Conservation (phyloP, 2,888 invertebrate species). For the Xanthorhoe spadicearia region DNA sequence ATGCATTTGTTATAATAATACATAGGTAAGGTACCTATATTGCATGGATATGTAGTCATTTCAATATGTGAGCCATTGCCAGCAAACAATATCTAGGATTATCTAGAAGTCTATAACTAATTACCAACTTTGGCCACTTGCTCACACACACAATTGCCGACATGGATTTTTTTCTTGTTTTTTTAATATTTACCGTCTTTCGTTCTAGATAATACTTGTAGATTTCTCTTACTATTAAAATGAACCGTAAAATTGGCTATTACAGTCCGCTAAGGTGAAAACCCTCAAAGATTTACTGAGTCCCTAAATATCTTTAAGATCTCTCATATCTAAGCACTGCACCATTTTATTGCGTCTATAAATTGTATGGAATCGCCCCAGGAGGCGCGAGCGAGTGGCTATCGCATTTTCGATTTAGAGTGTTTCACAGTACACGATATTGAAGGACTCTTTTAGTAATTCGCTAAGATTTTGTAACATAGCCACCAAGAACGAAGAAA, state of each 20-base stretch:
- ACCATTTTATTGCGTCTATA: conserved; percentile 79
- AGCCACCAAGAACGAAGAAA: no score
- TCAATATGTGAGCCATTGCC: no score
- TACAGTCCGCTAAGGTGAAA: conserved; percentile 23
- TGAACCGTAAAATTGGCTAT: conserved; percentile 25
- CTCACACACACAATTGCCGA: no score
- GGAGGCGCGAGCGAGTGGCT: conserved; percentile 76
- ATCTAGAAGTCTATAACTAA: no score
- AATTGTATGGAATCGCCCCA: conserved; percentile 78
- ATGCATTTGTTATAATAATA: background rate
- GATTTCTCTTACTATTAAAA: background rate
- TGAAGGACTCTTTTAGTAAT: background rate
- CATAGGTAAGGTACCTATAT: background rate
- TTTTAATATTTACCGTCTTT: no score
- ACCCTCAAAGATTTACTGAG: conserved; percentile 32
- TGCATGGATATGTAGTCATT: no score
- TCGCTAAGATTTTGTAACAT: background rate
- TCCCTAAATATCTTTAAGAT: conserved; percentile 41
- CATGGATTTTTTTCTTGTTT: no score
- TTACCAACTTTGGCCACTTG: no score
- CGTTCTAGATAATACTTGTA: no score
- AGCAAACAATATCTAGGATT: no score
- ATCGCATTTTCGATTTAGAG: conserved; percentile 73
- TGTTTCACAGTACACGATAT: background rate
- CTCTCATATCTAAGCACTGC: conserved; percentile 41